A percentile compares a stretch with the other conserved stretches of the same genome.
Evolutionary conservation across 35 echinoderm and acorn worm species (phyloP).

Genomic region (Lytechinus variegatus): DNA sequence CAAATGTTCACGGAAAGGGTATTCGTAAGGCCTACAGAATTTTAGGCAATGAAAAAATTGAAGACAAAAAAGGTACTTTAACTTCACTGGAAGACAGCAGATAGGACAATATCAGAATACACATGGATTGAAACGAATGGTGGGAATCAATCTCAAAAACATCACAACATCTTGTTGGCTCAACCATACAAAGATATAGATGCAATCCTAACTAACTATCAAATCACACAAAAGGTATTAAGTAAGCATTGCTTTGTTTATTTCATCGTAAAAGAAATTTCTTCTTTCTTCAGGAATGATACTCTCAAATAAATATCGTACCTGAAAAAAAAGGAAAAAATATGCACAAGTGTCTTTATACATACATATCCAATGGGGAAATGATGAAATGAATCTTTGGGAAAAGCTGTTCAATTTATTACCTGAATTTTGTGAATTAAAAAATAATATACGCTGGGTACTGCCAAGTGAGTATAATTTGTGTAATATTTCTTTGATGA

Average conservation of each 20-base stretch:
- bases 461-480: background rate
- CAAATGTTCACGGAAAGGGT: too few species aligned
- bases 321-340: background rate
- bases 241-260: background rate
- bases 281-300: background rate
- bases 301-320: background rate
- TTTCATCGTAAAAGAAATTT: background rate
- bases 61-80: too few species aligned
- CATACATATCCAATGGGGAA: background rate
- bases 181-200: background rate
- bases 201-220: background rate
- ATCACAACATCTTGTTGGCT: background rate
- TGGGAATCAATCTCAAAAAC: background rate
- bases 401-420: background rate
- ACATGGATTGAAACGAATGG: background rate
- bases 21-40: too few species aligned
- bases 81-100: background rate
- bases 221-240: background rate
- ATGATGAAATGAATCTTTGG: background rate
- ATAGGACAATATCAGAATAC: background rate
- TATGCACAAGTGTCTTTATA: background rate
- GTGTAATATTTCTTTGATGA: background rate
- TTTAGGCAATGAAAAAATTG: too few species aligned
- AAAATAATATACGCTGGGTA: background rate
- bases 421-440: background rate